Evolutionary conservation across 2,113 vertebrate species (phyloP), one percentile per base, ranked within the genome.

Genomic region (Sisor rabdophorus): DNA sequence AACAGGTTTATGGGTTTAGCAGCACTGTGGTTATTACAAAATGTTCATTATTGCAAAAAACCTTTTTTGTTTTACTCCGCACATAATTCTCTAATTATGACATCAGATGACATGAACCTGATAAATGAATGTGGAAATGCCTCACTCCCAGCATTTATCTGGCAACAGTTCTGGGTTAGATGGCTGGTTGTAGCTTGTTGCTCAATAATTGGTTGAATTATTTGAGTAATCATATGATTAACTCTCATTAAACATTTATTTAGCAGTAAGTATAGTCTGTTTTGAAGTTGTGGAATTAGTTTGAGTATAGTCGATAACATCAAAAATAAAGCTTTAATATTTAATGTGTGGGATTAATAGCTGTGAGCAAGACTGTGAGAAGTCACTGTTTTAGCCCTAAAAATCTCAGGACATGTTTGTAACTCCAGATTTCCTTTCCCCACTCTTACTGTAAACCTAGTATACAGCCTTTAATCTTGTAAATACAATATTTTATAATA

Each of bases 181-280:
- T 10, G 20, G 54, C 72, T 68, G 77, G 76, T 76, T 75, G 82
- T 28, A 68, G 59, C 76, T 61, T 50, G 75, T 73, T 44, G 30
- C 52, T 71, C 36, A 54, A 74, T 75, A 61, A 83, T 78, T 78
- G 28, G 61, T 30, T 32, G 36, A 69, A 67, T 81, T 75, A 72
- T 81, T 77, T n/a, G 50, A 69, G 61, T 76, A 60, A 81, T 83
- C 76, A 76, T 73, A 81, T 64, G 47, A 71, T 79, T 79, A 60
- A 67, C 68, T 75, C 58, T 80, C 24, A 80, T 81, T 79, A 80
- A 79, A 72, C 75, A 47, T 13, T 71, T 17, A 53, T 65, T 75
- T 56, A 30, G 30, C 52, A 63, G 20, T 72, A 71, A 53, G 24
- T 40, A 55, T 65, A 70, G 70, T 17, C 63, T 56, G 28, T 48